Conservation (phyloP, 2,113 vertebrate species). For the Glareola pratincola region DNA sequence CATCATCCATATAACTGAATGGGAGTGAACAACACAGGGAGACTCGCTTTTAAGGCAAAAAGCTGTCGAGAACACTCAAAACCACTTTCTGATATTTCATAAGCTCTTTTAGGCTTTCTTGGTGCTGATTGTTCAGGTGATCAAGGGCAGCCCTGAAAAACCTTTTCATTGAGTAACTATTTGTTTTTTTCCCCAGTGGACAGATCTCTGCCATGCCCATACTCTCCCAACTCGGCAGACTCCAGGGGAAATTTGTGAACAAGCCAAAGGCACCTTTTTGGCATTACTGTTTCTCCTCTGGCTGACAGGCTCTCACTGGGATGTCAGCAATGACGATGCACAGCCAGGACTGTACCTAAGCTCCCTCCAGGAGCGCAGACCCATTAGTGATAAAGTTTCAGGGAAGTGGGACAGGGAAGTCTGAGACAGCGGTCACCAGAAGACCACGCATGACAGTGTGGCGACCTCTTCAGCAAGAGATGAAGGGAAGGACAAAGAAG, state of each 20-base stretch:
- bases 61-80: not conserved
- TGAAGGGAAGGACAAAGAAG: not conserved
- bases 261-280: not conserved
- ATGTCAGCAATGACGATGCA: rapidly evolving
- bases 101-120: not conserved
- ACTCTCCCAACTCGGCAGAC: not conserved
- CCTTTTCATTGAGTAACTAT: not conserved
- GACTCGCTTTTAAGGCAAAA: not conserved
- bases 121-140: not conserved
- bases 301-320: not conserved
- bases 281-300: not conserved
- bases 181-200: not conserved
- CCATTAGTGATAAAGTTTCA: not conserved
- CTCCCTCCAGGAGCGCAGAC: not conserved
- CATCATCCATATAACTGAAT: not conserved
- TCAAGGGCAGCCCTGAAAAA: not conserved
- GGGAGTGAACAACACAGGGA: not conserved
- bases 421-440: not conserved
- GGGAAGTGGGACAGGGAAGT: not conserved
- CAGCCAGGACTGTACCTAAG: not conserved
- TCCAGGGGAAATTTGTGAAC: not conserved
- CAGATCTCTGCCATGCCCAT: not conserved
- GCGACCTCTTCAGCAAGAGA: not conserved
- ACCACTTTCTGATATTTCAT: not conserved
- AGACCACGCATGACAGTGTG: not conserved